These are phyloP conservation scores for Pocillopora meandrina DNA, from an alignment of 92 coral and sea anemone genomes.

Conservation along the genomic window DNA sequence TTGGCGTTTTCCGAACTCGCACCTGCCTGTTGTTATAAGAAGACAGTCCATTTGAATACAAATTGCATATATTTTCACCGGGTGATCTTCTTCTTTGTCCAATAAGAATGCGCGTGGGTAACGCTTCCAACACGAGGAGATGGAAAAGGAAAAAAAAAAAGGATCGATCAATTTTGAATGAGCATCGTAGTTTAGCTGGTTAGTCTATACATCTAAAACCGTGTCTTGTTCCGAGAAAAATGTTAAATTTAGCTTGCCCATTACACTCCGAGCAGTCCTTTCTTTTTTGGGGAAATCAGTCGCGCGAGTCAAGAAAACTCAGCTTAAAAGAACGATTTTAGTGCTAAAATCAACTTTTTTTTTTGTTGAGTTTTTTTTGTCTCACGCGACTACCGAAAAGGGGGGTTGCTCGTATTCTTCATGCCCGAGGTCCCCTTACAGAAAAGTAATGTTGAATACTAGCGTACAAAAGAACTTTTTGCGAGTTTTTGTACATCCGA, in stretches of 20 bases:
- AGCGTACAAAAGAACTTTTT: too few species aligned
- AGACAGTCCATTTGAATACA: slow-evolving; percentile 12
- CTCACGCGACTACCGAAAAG: too few species aligned
- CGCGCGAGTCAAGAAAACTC: not conserved
- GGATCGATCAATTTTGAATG: slow-evolving; percentile 1
- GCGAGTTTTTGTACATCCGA: too few species aligned
- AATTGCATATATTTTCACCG: slow-evolving; percentile 14
- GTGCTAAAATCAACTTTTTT: too few species aligned
- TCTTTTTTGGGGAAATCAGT: not conserved
- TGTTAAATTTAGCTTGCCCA: not conserved
- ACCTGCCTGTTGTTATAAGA: not conserved
- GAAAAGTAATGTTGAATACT: too few species aligned
- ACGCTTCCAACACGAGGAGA: not conserved
- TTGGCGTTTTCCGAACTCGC: not conserved
- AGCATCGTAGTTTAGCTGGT: not conserved
- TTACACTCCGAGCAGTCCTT: not conserved
- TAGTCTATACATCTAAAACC: not conserved
- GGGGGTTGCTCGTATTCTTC: too few species aligned
- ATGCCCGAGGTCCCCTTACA: too few species aligned
- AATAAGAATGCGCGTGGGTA: slow-evolving; percentile 2
- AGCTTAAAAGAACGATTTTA: too few species aligned
- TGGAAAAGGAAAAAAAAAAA: too few species aligned
- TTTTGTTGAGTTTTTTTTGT: too few species aligned
- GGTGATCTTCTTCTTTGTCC: not conserved
- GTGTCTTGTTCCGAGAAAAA: not conserved